Evolutionary conservation across 2,113 vertebrate species (phyloP), one percentile per base, ranked within the genome.

Genomic region (Pseudorasbora parva): DNA sequence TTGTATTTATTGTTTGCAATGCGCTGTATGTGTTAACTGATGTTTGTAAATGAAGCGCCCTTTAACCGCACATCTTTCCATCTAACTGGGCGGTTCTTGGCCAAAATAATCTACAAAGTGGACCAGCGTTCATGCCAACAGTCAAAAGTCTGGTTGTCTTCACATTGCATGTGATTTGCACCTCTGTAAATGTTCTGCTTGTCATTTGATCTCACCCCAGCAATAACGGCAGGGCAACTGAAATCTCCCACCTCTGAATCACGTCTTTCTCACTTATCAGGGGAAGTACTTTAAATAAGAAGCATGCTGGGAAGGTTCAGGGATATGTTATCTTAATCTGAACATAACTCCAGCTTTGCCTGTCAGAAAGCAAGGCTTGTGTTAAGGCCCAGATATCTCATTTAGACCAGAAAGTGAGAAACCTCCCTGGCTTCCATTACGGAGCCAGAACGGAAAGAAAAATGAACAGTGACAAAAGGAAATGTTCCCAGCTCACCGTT

Each of bases 321-420:
- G 77, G 85, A 83, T 86, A 21, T 57, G 82, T 92, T 91, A 93
- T 92, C 93, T 90, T 89, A 92, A 91, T 90, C 91, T 87, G 81
- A 76, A 84, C 86, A 86, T 60, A 82, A 90, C 89, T 91, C 86
- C 59, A 82, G 89, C 87, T 84, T 88, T 15, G 72, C 82, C 84
- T 90, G 90, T 92, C 91, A 87, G 85, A 81, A 88, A 82, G 82
- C 84, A 25, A 87, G 87, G 83, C 87, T 89, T 86, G 51, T 33
- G 54, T 23, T 86, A 80, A 91, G 88, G 82, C 69, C 88, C 88
- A 89, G 90, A 93, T 91, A 90, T 93, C 92, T 93, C 90, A 91
- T 92, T 94, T 91, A 91, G 91, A 89, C 89, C 88, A 87, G 78
- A 62, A 68, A 62, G 59, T 30, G 75, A 69, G 85, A 83, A 86